Base-by-base conservation (phyloP, 2,113 vertebrate genomes). In the Xenus cinereus region DNA sequence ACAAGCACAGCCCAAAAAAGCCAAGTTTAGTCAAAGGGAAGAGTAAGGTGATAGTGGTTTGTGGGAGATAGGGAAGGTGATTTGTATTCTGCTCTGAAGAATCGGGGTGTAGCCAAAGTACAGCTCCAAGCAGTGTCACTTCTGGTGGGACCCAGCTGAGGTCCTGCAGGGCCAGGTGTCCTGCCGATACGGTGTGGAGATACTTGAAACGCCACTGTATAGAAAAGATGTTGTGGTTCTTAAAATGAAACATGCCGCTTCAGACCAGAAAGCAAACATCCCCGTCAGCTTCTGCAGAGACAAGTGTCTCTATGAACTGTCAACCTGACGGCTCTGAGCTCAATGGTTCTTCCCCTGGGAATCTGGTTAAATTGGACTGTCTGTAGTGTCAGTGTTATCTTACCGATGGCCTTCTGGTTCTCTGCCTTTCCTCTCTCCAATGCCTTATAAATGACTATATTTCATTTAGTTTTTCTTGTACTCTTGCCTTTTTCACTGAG, bases 171-270 rank as follows among this genome's bases (percentile, higher is more conserved):
- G 24, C 5, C 48, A 24, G 51, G 60, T n/a, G 6, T 21, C 60
- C 74, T 69, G 32, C 54, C 6, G 0, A 1, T 9, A 3, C 0
- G 37, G 14, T 8, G 51, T 4, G 50, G 32, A 43, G n/a, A n/a
- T 43, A 12, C 35, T 15, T 23, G 9, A 53, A 22, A 45, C 18
- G 4, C 18, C 18, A 1, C 5, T 5, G 43, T 7, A 7, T 9
- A 73, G 45, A 51, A 60, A 48, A 68, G 32, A 12, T 2, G 12
- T 1, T 75, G 57, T 16, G 5, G 14, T 22, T 64, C 27, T 48
- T 66, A 24, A 62, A 77, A 66, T 24, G 24, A 66, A 71, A 77
- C 7, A 2, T 4, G 4, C 9, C 0, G 1, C 62, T 71, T 71
- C 41, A 71, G 87, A 56, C 51, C 30, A 22, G 86, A 72, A 30